phyloP scores from a whole-genome alignment of 1,140 invertebrate genomes.

The Arctopsyche grandis region DNA sequence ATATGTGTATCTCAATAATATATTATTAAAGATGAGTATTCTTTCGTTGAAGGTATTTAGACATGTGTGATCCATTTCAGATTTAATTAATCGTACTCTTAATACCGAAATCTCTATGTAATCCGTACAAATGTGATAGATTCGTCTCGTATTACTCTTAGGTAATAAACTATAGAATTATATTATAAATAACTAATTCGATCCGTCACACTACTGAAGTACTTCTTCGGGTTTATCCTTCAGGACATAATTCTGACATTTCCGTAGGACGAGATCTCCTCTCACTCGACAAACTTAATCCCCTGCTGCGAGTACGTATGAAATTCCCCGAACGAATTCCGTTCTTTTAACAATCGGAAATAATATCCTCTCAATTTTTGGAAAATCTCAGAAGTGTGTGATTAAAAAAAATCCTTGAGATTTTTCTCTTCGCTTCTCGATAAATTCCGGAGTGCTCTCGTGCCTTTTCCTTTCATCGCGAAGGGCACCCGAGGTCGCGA shows the following conservation, averaged over 20 bases:
- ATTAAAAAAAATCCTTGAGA: neutral
- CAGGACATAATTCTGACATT: constrained; percentile 1
- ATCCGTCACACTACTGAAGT: neutral
- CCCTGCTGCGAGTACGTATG: neutral
- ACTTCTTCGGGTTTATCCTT: neutral
- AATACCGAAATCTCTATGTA: too few relatives aligned
- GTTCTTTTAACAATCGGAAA: constrained; percentile 6
- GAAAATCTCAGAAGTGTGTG: neutral
- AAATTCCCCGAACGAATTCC: neutral
- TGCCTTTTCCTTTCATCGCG: neutral
- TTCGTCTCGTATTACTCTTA: too few relatives aligned
- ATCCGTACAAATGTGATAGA: too few relatives aligned
- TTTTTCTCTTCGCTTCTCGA: neutral
- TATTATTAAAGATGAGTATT: too few relatives aligned
- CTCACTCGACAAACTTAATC: neutral
- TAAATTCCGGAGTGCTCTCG: neutral
- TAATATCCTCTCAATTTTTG: neutral
- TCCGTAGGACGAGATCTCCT: neutral
- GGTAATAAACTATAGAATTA: neutral
- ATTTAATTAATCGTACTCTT: too few relatives aligned
- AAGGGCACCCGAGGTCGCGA: neutral
- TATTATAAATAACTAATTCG: constrained; percentile 9
- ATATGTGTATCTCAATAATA: too few relatives aligned
- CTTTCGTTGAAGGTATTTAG: too few relatives aligned
- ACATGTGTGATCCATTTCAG: too few relatives aligned